These are phyloP conservation scores for Apolygus lucorum DNA, from an alignment of 1,140 invertebrate genomes.

Conservation along the genomic window DNA sequence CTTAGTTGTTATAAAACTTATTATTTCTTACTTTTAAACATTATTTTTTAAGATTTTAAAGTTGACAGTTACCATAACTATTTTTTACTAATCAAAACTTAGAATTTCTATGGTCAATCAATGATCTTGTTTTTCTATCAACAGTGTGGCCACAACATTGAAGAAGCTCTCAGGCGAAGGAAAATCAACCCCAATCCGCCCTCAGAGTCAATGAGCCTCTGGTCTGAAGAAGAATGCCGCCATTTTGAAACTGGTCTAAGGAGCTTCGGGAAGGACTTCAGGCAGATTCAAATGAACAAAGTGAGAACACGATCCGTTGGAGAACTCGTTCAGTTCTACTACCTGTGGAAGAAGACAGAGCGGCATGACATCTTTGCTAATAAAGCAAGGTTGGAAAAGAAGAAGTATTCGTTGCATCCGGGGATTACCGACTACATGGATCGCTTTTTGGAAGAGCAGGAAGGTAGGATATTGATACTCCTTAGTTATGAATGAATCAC, in stretches of 20 bases:
- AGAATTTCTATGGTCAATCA: too few relatives aligned
- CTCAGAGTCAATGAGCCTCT: conserved; percentile 69
- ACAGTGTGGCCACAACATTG: conserved; percentile 90
- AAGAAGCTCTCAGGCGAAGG: conserved; percentile 79
- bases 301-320: conserved; percentile 87
- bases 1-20: too few relatives aligned
- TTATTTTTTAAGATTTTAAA: too few relatives aligned
- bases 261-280: conserved; percentile 92
- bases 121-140: too few relatives aligned
- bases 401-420: conserved; percentile 77
- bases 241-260: conserved; percentile 93
- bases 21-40: too few relatives aligned
- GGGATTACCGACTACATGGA: conserved; percentile 84
- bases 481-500: too few relatives aligned
- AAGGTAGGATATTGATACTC: too few relatives aligned
- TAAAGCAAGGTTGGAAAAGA: conserved; percentile 73
- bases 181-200: conserved; percentile 69
- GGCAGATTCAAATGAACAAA: conserved; percentile 87
- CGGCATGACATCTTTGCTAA: conserved; percentile 84
- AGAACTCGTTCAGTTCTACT: conserved; percentile 96
- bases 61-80: too few relatives aligned
- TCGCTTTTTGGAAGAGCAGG: conserved; percentile 72
- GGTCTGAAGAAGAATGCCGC: conserved; percentile 95
- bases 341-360: conserved; percentile 98
- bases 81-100: too few relatives aligned